Conservation (phyloP, 1,140 invertebrate genomes). For the Drosophila chauvacae region DNA sequence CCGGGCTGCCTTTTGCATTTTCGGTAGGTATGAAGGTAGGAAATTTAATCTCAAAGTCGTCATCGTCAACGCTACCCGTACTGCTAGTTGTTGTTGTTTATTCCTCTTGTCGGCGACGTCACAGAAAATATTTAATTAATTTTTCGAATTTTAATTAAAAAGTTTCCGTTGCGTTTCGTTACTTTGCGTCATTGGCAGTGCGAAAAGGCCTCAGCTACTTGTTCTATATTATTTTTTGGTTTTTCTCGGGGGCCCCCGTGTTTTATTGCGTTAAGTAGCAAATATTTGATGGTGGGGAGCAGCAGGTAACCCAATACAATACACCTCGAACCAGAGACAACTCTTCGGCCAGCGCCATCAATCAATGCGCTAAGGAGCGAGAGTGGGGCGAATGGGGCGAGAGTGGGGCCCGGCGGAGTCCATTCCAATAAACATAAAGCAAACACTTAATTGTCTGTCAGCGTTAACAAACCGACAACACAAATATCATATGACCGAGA, state of each 20-base stretch:
- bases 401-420: constrained; percentile 54
- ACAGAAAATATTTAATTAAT: constrained; percentile 83
- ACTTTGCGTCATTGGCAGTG: constrained; percentile 66
- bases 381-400: no score
- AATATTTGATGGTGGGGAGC: constrained; percentile 35
- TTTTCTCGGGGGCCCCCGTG: constrained; percentile 1
- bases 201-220: constrained; percentile 31
- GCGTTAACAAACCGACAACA: constrained; percentile 82
- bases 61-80: constrained; percentile 59
- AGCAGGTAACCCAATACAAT: constrained; percentile 45
- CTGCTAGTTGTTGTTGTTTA: constrained; percentile 16
- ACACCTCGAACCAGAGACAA: constrained; percentile 24
- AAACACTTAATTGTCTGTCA: constrained; percentile 83
- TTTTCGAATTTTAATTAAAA: constrained; percentile 83
- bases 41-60: constrained; percentile 83
- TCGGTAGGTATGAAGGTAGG: constrained; percentile 73
- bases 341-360: constrained; percentile 60
- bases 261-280: constrained; percentile 73
- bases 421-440: constrained; percentile 82
- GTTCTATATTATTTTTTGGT: constrained; percentile 42
- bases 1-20: constrained; percentile 68
- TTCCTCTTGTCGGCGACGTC: constrained; percentile 56
- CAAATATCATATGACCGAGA: constrained; percentile 78
- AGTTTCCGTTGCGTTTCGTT: constrained; percentile 66
- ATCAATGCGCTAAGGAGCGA: constrained; percentile 72